A percentile compares a stretch with the other conserved stretches of the same genome.
Conservation (phyloP, 1,140 invertebrate genomes). For the Leptoteleia sp. region DNA sequence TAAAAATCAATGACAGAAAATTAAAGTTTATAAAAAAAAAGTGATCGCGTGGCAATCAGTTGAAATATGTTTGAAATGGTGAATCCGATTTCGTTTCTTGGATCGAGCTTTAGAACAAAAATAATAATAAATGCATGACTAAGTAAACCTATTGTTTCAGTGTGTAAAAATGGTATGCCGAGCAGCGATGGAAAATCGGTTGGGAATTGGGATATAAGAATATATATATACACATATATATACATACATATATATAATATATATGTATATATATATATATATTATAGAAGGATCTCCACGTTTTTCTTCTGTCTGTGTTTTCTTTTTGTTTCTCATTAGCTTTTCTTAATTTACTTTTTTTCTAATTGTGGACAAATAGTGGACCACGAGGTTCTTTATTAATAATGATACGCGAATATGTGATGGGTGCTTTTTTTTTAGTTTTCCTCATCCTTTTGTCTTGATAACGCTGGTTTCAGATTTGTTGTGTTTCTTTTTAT, state of each 20-base stretch:
- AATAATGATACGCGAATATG: slow-evolving; percentile 40
- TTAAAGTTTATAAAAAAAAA: neutral
- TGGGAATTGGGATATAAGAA: slow-evolving; percentile 46
- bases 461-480: slow-evolving; percentile 67
- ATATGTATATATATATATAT: slow-evolving; percentile 7
- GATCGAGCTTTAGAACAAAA: slow-evolving; percentile 35
- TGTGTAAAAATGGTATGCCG: slow-evolving; percentile 43
- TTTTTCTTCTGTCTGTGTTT: slow-evolving; percentile 21
- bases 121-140: slow-evolving; percentile 62
- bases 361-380: slow-evolving; percentile 45
- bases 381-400: slow-evolving; percentile 24
- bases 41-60: neutral
- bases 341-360: slow-evolving; percentile 18
- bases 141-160: slow-evolving; percentile 51
- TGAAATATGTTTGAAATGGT: neutral
- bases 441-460: slow-evolving; percentile 21
- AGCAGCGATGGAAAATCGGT: slow-evolving; percentile 31
- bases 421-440: slow-evolving; percentile 46
- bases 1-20: slow-evolving; percentile 18
- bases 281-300: slow-evolving; percentile 48
- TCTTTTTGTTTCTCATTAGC: slow-evolving; percentile 15
- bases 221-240: slow-evolving; percentile 28
- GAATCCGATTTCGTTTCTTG: slow-evolving; percentile 22
- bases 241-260: slow-evolving; percentile 22
- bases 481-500: slow-evolving; percentile 25